Percentiles rank a stretch among this genome's conserved stretches.
phyloP scores from a whole-genome alignment of 1,140 invertebrate genomes.

The Bombus sylvicola region DNA sequence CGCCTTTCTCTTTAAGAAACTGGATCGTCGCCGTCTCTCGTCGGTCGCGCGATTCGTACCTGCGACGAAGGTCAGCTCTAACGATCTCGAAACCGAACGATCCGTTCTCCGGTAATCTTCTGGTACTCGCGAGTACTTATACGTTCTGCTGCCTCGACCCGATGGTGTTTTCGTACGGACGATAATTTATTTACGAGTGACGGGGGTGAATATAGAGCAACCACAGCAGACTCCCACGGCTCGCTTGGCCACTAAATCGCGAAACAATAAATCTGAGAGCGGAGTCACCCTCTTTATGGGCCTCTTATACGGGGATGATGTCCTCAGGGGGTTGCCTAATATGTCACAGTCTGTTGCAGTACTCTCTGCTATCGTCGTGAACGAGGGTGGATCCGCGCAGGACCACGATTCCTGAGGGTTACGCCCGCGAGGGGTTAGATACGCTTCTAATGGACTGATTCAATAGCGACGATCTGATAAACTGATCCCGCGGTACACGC shows the following conservation, averaged over 20 bases:
- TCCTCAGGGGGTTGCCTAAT: conserved; percentile 79
- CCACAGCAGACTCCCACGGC: conserved; percentile 67
- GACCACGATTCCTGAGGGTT: conserved; percentile 46
- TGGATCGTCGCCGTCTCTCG: not conserved
- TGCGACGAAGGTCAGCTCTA: not conserved
- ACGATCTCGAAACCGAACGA: not conserved
- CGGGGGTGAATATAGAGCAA: conserved; percentile 12
- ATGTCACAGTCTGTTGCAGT: conserved; percentile 83
- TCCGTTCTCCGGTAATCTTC: not conserved
- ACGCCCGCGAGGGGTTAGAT: conserved; percentile 60
- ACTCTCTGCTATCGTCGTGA: conserved; percentile 63
- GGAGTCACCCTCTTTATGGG: conserved; percentile 74
- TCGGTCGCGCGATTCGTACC: not conserved
- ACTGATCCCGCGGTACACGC: conserved; percentile 61
- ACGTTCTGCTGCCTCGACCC: not conserved
- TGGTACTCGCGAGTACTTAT: not conserved
- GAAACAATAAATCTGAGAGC: conserved; percentile 80
- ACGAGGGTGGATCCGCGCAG: conserved; percentile 50
- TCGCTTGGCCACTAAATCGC: conserved; percentile 77
- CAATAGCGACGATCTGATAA: conserved; percentile 81
- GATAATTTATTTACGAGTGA: conserved; percentile 77
- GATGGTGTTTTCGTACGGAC: conserved; percentile 4
- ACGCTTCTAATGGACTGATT: conserved; percentile 81
- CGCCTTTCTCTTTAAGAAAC: conserved; percentile 35
- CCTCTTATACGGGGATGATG: conserved; percentile 77